Conservation (phyloP, 2,888 invertebrate species). For the Lycophotia porphyrea region DNA sequence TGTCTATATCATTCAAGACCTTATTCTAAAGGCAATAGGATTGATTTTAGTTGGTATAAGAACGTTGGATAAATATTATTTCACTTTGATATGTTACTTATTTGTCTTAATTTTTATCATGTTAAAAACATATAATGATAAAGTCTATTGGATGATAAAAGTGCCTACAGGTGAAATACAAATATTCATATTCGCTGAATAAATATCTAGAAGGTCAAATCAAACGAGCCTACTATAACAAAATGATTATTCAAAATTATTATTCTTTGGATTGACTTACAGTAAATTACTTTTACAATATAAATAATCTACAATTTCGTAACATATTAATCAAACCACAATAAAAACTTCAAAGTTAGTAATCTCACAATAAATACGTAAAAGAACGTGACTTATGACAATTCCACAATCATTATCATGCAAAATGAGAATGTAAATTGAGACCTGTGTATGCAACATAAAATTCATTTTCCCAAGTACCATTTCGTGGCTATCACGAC, state of each 20-base stretch:
- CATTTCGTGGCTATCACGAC: background rate
- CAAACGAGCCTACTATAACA: background rate
- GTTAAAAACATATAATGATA: constrained; percentile 46
- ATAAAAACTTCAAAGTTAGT: background rate
- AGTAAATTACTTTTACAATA: background rate
- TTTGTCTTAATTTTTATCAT: constrained; percentile 49
- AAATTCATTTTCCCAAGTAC: background rate
- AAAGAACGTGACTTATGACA: constrained; percentile 13
- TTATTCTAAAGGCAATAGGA: constrained; percentile 25
- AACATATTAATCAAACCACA: background rate
- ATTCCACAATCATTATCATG: background rate
- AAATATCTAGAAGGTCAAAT: constrained; percentile 27
- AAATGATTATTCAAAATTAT: background rate
- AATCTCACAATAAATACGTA: background rate
- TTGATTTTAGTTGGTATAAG: constrained; percentile 3
- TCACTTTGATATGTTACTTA: constrained; percentile 38
- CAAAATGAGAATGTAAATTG: background rate
- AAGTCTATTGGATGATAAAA: constrained; percentile 29
- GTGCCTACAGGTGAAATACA: constrained; percentile 7
- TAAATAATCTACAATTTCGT: background rate
- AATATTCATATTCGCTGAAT: constrained; percentile 5
- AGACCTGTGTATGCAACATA: background rate
- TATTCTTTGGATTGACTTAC: background rate
- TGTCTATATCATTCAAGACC: constrained; percentile 35
- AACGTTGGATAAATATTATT: constrained; percentile 42